Conservation (phyloP, 2,797 vertebrate genomes). For the Hypotaenidia philippensis region DNA sequence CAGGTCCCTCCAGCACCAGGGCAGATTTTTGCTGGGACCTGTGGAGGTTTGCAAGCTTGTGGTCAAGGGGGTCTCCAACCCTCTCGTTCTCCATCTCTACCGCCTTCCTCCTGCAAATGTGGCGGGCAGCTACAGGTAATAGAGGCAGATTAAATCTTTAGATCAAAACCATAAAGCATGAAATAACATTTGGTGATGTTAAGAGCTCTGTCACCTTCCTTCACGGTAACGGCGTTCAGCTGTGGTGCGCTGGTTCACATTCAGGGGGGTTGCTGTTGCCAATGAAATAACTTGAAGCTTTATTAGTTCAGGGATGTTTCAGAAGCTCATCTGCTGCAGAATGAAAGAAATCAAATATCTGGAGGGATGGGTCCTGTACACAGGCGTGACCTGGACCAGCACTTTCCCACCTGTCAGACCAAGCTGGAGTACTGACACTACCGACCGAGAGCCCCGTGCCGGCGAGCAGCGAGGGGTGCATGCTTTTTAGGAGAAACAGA, state of each 20-base stretch:
- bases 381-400: neutral
- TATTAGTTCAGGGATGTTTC: neutral
- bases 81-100: neutral
- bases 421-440: neutral
- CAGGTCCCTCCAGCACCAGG: neutral
- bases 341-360: neutral
- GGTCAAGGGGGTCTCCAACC: fast-evolving
- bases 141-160: neutral
- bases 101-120: neutral
- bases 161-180: neutral
- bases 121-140: no score
- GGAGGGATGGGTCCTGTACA: neutral
- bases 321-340: neutral
- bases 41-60: no score
- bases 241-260: fast-evolving
- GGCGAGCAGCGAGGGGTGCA: fast-evolving
- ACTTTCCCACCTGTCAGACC: neutral
- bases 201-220: neutral
- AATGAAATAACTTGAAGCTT: neutral
- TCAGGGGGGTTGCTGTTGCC: neutral
- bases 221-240: neutral
- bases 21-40: neutral
- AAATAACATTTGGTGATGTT: neutral
- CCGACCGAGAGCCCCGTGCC: fast-evolving
- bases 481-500: neutral